Base-by-base conservation (phyloP, 2,888 invertebrate species). In the Esperia sulphurella region DNA sequence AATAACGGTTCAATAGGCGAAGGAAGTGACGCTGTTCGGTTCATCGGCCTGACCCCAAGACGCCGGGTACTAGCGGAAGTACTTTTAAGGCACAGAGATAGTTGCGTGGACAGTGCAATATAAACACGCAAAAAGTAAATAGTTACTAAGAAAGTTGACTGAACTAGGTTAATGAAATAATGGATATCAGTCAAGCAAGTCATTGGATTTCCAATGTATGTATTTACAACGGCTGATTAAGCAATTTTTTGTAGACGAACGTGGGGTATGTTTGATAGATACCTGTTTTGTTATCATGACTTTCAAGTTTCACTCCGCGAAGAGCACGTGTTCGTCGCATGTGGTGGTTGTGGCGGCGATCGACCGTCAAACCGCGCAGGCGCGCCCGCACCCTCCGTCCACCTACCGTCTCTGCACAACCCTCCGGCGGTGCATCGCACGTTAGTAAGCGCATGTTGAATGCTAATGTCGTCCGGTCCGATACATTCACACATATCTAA, bases 11-110 rank as follows among this genome's bases (percentile, higher is more conserved):
- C 64, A 68, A 71, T 68, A 70, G 69, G 61, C 68, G 73, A 75
- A 80, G 84, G 83, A 86, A 79, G 73, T 83, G 75, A 74, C 78
- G 57, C 53, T 45, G 65, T 58, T 71, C 76, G 70, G 85, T 80
- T 84, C 83, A 80, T 81, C 78, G 82, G 73, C 83, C 83, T 75
- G 77, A 65, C 72, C 71, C 65, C 68, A 75, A 77, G 76, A 76
- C 71, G 68, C 51, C 65, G 68, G 61, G 56, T 62, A 60, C 65
- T 63, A 72, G 57, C 83, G 83, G 83, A 83, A 81, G 75, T 79
- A 61, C 63, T 61, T 69, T 66, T 64, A 63, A 63, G 62, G 67
- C 57, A 60, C 54, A 54, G 56, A 55, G 51, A 45, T 48, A 33
- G 33, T 33, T 45, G 45, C 28, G 35, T 43, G 35, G 13, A 42